Conservation (phyloP, 2,113 vertebrate genomes). For the Hippocampus mohnikei region DNA sequence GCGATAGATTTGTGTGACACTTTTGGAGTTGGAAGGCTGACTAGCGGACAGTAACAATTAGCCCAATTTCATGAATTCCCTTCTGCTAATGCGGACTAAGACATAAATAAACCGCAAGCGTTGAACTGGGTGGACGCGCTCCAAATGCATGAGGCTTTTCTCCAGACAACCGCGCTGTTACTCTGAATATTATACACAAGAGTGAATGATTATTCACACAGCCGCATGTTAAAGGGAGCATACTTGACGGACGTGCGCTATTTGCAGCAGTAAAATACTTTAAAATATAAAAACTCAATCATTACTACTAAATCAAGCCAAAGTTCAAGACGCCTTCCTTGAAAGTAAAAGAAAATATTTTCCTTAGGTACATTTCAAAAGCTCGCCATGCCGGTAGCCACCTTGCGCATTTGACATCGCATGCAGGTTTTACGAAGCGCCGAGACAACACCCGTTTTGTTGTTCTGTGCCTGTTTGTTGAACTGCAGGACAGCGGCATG, state of each 20-base stretch:
- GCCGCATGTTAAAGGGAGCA: background rate
- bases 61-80: background rate
- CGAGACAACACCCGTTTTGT: too few species aligned
- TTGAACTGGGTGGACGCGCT: background rate
- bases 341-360: too few species aligned
- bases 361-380: too few species aligned
- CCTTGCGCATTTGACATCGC: background rate
- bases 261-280: background rate
- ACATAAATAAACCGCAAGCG: background rate
- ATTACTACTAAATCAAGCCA: too few species aligned
- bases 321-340: too few species aligned
- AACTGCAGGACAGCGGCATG: too few species aligned
- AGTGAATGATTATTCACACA: background rate
- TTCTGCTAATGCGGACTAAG: background rate
- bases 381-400: too few species aligned
- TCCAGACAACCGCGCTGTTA: background rate
- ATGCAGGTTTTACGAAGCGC: too few species aligned
- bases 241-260: too few species aligned
- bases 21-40: background rate
- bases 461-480: background rate
- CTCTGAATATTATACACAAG: background rate
- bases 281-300: too few species aligned
- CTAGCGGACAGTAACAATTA: background rate
- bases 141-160: background rate
- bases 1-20: background rate